Evolutionary conservation across 2,888 invertebrate genomes (phyloP).

Genomic region (Drosophila birchii): DNA sequence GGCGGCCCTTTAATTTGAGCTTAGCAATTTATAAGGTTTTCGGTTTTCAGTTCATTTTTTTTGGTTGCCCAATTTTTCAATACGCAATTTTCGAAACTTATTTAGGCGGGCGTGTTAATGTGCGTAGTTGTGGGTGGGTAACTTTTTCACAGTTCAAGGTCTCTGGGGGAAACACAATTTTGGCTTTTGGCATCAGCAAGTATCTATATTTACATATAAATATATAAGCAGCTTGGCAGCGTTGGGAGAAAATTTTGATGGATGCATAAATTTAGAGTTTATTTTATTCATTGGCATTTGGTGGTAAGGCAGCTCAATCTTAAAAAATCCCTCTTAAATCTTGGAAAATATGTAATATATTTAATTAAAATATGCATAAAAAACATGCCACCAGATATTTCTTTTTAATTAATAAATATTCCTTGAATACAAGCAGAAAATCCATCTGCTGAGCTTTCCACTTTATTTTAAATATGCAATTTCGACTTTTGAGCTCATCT

Average conservation of each 20-base stretch:
- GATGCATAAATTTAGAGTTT: constrained; percentile 1
- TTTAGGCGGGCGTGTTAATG: constrained; percentile 23
- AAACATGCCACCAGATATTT: no score
- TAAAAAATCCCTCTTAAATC: background rate
- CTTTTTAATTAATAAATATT: background rate
- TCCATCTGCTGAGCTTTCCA: background rate
- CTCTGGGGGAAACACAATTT: constrained; percentile 17
- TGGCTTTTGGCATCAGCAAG: constrained; percentile 9
- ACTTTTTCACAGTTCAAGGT: constrained; percentile 17
- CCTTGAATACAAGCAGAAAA: background rate
- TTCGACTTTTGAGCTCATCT: constrained; percentile 1
- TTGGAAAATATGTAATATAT: background rate
- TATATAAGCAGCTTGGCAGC: background rate
- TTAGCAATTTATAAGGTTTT: constrained; percentile 60
- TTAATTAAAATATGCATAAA: background rate
- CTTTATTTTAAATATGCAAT: constrained; percentile 9
- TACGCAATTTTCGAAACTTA: constrained; percentile 23
- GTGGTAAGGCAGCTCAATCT: background rate
- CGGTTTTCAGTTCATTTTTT: background rate
- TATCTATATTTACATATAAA: constrained; percentile 16
- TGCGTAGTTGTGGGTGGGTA: constrained; percentile 19
- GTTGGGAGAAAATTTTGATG: background rate
- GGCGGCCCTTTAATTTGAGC: constrained; percentile 63
- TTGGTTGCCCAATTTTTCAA: constrained; percentile 21
- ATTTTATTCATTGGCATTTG: background rate